Percentiles rank a stretch among this genome's conserved stretches.
phyloP scores from a whole-genome alignment of 2,797 vertebrate genomes.

The Helostoma temminkii region DNA sequence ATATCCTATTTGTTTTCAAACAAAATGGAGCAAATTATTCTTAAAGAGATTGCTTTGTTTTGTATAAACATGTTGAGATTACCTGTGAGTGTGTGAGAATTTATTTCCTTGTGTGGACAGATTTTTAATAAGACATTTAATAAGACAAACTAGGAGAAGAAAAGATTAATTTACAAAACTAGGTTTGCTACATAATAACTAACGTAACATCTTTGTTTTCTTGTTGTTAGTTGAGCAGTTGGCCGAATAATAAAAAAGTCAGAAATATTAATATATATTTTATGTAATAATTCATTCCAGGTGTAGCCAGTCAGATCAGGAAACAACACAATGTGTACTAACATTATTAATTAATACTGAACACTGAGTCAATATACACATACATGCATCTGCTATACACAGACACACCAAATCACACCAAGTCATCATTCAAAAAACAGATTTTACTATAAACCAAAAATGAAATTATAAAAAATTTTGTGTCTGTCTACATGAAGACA shows the following conservation, averaged over 20 bases:
- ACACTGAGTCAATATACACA: conserved; percentile 46
- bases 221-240: neutral
- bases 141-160: neutral
- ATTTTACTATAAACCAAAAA: conserved; percentile 20
- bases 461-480: conserved; percentile 20
- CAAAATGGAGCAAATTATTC: no score
- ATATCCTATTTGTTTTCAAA: no score
- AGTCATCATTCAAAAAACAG: conserved; percentile 33
- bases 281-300: conserved; percentile 32
- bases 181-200: neutral
- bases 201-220: no score
- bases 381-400: conserved; percentile 3
- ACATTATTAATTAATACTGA: conserved; percentile 49
- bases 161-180: neutral
- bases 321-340: conserved; percentile 27
- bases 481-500: conserved; percentile 27
- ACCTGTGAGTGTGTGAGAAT: no score
- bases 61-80: no score
- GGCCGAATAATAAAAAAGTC: neutral
- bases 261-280: conserved; percentile 12
- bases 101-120: no score
- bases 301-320: conserved; percentile 22
- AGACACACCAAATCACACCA: conserved; percentile 14
- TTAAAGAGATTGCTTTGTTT: no score
- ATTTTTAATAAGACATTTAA: no score